Evolutionary conservation across 2,797 vertebrate genomes (phyloP).

Genomic region (Tinamus major): DNA sequence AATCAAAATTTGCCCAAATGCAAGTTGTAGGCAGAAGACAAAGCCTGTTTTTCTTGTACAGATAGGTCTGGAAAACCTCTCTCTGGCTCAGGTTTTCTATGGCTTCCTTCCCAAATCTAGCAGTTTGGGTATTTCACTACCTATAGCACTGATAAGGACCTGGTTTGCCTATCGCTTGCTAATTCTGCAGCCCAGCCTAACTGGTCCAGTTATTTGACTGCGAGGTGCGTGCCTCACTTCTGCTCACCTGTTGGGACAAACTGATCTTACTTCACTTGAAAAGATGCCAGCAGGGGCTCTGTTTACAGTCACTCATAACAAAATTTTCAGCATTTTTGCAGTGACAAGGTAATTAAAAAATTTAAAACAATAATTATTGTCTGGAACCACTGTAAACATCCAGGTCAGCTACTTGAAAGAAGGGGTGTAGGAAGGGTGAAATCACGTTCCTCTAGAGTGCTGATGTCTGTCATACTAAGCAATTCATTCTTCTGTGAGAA

Average conservation of each 20-base stretch:
- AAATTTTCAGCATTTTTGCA: background rate
- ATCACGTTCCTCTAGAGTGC: conserved; percentile 15
- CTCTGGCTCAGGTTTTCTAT: background rate
- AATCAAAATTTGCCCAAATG: background rate
- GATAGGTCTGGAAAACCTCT: background rate
- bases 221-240: background rate
- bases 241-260: too few species aligned
- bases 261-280: background rate
- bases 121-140: too few species aligned
- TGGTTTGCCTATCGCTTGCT: background rate
- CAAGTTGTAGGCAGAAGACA: background rate
- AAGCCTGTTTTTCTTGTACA: background rate
- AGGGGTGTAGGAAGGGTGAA: background rate
- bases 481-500: background rate
- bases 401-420: conserved; percentile 8
- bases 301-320: background rate
- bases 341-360: background rate
- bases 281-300: background rate
- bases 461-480: background rate
- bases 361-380: background rate
- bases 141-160: background rate
- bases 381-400: conserved; percentile 1
- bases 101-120: background rate
- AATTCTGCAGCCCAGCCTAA: background rate
- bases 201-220: background rate